Percentiles rank a stretch among this genome's conserved stretches.
phyloP scores from a whole-genome alignment of 2,113 vertebrate genomes.

The Gallinago media region DNA sequence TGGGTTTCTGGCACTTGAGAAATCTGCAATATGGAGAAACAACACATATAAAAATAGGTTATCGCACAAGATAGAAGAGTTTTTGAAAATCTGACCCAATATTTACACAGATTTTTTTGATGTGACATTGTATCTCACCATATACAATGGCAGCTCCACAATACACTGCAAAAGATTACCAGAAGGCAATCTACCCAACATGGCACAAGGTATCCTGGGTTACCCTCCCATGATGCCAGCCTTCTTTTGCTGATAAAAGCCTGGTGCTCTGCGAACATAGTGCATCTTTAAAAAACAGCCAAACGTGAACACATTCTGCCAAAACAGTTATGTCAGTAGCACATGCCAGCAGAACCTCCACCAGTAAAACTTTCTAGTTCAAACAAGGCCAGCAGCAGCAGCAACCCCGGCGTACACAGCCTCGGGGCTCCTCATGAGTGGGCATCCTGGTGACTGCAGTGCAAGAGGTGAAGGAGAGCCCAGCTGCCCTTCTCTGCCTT shows the following conservation, averaged over 20 bases:
- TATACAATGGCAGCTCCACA: not conserved
- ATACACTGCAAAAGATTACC: not conserved
- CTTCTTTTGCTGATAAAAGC: constrained; percentile 5
- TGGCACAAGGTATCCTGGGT: not conserved
- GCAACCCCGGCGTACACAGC: not conserved
- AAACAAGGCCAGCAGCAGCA: not conserved
- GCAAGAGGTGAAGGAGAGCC: not conserved
- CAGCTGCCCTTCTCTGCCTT: not conserved
- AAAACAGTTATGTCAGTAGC: not conserved
- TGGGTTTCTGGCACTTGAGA: not conserved
- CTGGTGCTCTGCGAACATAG: not conserved
- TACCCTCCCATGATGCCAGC: not conserved
- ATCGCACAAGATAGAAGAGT: not conserved
- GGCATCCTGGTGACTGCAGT: not conserved
- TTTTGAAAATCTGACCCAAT: not conserved
- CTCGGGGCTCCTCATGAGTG: accelerated
- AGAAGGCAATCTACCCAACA: not conserved
- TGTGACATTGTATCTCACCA: not conserved
- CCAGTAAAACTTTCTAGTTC: constrained; percentile 2
- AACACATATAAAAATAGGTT: not conserved
- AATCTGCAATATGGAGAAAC: not conserved
- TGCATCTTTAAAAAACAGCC: not conserved
- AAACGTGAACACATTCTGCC: not conserved
- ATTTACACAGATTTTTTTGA: not conserved
- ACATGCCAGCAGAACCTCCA: not conserved